Percentiles rank a stretch among this genome's conserved stretches.
Evolutionary conservation across 2,113 vertebrate species (phyloP).

Genomic region (Pelecanoides urinatrix): DNA sequence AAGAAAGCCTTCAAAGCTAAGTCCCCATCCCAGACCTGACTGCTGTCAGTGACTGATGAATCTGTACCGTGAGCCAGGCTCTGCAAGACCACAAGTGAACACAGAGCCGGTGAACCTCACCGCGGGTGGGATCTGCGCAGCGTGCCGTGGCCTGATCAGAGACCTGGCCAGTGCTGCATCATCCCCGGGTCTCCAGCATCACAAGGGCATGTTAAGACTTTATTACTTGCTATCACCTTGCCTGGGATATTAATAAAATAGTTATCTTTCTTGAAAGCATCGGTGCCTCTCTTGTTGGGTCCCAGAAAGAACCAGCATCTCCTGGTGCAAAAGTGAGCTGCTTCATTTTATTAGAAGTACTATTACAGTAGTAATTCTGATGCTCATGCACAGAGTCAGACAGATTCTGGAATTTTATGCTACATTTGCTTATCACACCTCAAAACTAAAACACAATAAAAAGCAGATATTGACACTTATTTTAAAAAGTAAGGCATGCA

Average conservation of each 20-base stretch:
- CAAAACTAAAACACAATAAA: neutral
- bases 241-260: neutral
- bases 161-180: neutral
- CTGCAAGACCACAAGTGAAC: neutral
- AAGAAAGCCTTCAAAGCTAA: neutral
- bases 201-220: neutral
- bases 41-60: neutral
- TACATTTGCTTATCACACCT: neutral
- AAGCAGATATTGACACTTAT: neutral
- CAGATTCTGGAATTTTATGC: neutral
- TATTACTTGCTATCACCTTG: neutral
- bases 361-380: neutral
- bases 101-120: neutral
- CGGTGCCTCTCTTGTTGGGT: neutral
- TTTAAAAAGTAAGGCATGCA: neutral
- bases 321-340: neutral
- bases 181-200: neutral
- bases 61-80: neutral
- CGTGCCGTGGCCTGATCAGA: accelerated
- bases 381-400: neutral
- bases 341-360: neutral
- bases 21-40: neutral
- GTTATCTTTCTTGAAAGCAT: neutral
- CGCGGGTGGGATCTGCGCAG: accelerated
- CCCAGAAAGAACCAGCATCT: neutral